Evolutionary conservation across 1,140 invertebrate genomes (phyloP), one percentile per base, ranked within the genome.

Genomic region (Brachionus angularis): DNA sequence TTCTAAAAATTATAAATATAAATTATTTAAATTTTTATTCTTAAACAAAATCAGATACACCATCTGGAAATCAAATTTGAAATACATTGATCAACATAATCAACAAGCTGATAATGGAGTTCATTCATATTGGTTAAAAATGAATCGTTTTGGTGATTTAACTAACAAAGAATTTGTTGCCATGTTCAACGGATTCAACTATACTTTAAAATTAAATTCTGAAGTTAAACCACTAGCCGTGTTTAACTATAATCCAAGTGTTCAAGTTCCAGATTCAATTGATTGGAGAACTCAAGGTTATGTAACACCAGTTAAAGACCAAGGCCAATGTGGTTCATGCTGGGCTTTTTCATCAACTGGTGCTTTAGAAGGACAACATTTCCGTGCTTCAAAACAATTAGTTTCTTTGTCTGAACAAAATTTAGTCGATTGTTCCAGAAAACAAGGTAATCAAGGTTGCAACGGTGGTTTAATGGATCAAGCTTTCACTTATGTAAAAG

Each of bases 391-490:
- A 12, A 67, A 73, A 23, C 72, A 75, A 21, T 70, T 79, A 14
- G 49, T 76, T 2, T 75, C 74, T 23, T 70, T 79, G 1, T 75
- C 74, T 64, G 78, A 79, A 69, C 78, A 79, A 73, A 73, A 79
- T 36, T 70, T 79, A 7, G 74, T 79, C 16, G 78, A 79, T 61
- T 79, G 78, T 69, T 77, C 76, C 0, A 21, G n/a, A 27, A 72
- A 58, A 33, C 72, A 67, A 16, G 75, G 73, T 33, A 80, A 79
- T 75, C 18, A 74, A 4, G 79, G 79, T 1, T 81, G 79, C 62
- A 39, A 75, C n/a, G 79, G 79, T 23, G 79, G 79, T 50, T 50
- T 79, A 0, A 80, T 80, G 79, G 78, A 80, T 64, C 62, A 76
- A 14, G 77, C 75, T 16, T 81, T 80, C 67, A 74, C 47, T 8